Percentiles rank a stretch among this genome's conserved stretches.
phyloP scores from a whole-genome alignment of 2,888 invertebrate genomes.

The Carcina quercana region DNA sequence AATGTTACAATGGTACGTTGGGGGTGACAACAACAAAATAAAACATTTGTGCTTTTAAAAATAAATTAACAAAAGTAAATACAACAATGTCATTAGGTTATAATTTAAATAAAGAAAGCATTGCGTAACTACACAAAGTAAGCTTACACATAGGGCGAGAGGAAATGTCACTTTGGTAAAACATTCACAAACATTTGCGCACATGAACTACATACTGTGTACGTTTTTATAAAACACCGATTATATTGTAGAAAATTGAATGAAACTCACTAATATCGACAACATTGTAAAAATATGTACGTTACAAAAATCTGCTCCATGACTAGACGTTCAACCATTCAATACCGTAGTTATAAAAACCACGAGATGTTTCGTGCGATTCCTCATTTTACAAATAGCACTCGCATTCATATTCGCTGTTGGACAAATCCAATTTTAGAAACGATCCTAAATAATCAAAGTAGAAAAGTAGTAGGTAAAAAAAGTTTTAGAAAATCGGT shows the following conservation, averaged over 20 bases:
- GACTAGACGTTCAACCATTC: slow-evolving; percentile 42
- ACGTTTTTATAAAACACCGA: slow-evolving; percentile 20
- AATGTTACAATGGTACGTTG: slow-evolving; percentile 61
- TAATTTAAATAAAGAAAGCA: slow-evolving; percentile 32
- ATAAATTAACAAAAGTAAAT: slow-evolving; percentile 71
- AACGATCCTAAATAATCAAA: too few species aligned
- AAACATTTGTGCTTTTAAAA: slow-evolving; percentile 69
- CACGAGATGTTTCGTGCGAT: slow-evolving; percentile 5
- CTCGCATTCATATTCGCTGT: slow-evolving; percentile 29
- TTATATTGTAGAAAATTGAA: slow-evolving; percentile 5
- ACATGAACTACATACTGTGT: slow-evolving; percentile 13
- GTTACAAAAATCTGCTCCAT: slow-evolving; percentile 26
- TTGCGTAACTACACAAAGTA: slow-evolving; percentile 36
- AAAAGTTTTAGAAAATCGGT: too few species aligned
- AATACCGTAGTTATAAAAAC: slow-evolving; percentile 5
- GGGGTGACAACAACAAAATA: slow-evolving; percentile 68
- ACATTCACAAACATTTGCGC: slow-evolving; percentile 15
- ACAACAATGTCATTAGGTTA: slow-evolving; percentile 57
- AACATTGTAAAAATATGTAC: slow-evolving; percentile 33
- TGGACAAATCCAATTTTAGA: too few species aligned
- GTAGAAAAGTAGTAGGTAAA: too few species aligned
- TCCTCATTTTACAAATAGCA: slow-evolving; percentile 31
- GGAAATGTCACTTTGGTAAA: slow-evolving; percentile 31
- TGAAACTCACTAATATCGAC: slow-evolving; percentile 19
- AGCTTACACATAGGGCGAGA: slow-evolving; percentile 66